A percentile compares a stretch with the other conserved stretches of the same genome.
Conservation (phyloP, 1,140 invertebrate species). For the Drosophila kurseongensis region DNA sequence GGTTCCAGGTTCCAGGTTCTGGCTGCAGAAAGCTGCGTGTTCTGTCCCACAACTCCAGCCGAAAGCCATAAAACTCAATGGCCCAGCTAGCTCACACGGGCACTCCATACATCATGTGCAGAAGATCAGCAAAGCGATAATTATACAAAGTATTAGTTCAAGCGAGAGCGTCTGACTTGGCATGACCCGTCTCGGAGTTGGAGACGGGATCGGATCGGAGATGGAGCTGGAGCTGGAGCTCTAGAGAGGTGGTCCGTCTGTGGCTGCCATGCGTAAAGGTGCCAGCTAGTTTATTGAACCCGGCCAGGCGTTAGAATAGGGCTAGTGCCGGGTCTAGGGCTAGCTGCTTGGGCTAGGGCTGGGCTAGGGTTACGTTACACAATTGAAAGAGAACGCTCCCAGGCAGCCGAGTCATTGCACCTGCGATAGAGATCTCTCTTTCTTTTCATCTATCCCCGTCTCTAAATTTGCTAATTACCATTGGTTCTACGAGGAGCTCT, state of each 20-base stretch:
- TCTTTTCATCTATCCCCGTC: slow-evolving; percentile 1
- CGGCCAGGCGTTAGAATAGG: slow-evolving; percentile 45
- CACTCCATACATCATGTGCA: slow-evolving; percentile 54
- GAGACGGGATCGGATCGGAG: slow-evolving; percentile 16
- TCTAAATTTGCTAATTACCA: slow-evolving; percentile 68
- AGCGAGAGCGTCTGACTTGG: slow-evolving; percentile 65
- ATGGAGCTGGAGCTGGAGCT: slow-evolving; percentile 21
- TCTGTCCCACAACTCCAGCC: slow-evolving; percentile 42
- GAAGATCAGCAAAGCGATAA: slow-evolving; percentile 80
- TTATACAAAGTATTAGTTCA: slow-evolving; percentile 79
- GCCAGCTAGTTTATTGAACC: slow-evolving; percentile 78
- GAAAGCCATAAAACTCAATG: slow-evolving; percentile 68
- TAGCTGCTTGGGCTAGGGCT: too few species aligned
- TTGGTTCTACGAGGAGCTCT: slow-evolving; percentile 43
- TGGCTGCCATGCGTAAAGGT: slow-evolving; percentile 77
- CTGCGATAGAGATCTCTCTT: slow-evolving; percentile 66
- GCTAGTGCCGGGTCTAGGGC: slow-evolving; percentile 24
- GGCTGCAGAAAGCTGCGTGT: slow-evolving; percentile 54
- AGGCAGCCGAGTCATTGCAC: slow-evolving; percentile 72
- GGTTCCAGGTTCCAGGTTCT: not conserved
- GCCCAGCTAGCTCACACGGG: slow-evolving; percentile 47
- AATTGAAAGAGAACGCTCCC: slow-evolving; percentile 73
- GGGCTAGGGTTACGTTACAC: slow-evolving; percentile 81
- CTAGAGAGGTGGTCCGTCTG: slow-evolving; percentile 25
- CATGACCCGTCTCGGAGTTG: slow-evolving; percentile 60